Conservation (phyloP, 2,797 vertebrate species). For the Benthosema pterotum region DNA sequence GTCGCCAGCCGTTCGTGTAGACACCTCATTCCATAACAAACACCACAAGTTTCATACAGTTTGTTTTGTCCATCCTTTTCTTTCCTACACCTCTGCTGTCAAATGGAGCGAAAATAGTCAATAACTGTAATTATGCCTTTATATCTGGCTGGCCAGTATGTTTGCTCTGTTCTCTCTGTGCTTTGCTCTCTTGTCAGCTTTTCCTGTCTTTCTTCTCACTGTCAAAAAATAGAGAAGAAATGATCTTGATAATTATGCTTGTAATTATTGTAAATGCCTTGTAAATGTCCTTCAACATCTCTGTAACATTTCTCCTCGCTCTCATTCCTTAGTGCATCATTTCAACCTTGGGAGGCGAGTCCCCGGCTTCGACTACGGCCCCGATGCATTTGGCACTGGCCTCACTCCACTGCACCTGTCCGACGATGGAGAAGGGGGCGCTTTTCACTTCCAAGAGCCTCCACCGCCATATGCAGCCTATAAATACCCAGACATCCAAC, state of each 20-base stretch:
- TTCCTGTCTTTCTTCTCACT: too few species aligned
- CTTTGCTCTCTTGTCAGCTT: too few species aligned
- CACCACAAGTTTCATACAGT: too few species aligned
- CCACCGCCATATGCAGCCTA: conserved; percentile 96
- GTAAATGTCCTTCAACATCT: neutral
- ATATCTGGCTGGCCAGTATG: too few species aligned
- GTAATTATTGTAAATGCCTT: neutral
- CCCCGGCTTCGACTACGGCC: conserved; percentile 95
- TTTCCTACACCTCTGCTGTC: too few species aligned
- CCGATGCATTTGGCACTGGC: conserved; percentile 93
- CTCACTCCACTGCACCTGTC: conserved; percentile 96
- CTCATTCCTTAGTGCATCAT: conserved; percentile 87
- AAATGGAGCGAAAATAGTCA: too few species aligned
- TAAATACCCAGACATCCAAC: conserved; percentile 95
- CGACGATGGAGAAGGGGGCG: conserved; percentile 95
- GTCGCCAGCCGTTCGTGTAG: too few species aligned
- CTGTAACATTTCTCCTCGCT: neutral
- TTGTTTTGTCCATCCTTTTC: too few species aligned
- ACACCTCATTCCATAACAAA: too few species aligned
- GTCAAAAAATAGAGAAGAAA: too few species aligned
- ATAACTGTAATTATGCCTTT: neutral
- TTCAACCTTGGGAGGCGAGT: conserved; percentile 96
- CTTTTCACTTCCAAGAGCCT: conserved; percentile 97
- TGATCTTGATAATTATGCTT: too few species aligned
- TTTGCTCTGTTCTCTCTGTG: too few species aligned